These are phyloP conservation scores for Scelioninae gen. 1 DNA, from an alignment of 2,888 invertebrate species.

Conservation along the genomic window DNA sequence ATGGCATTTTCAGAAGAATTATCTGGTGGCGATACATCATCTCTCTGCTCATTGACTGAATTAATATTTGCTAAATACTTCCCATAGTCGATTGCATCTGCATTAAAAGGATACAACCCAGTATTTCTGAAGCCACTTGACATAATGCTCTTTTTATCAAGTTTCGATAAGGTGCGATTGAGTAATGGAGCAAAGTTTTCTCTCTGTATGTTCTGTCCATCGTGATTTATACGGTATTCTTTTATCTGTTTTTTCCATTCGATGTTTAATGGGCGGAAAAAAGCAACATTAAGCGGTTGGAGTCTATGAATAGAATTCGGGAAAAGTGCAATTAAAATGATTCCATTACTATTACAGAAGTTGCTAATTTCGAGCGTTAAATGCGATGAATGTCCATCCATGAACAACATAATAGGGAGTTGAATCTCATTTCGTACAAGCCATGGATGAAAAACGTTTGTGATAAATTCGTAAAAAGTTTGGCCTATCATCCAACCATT, in stretches of 20 bases:
- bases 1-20: too few relatives aligned
- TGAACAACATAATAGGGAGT: constrained; percentile 80
- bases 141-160: constrained; percentile 41
- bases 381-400: constrained; percentile 83
- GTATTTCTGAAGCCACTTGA: constrained; percentile 54
- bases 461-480: constrained; percentile 82
- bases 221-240: constrained; percentile 58
- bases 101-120: constrained; percentile 61
- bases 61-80: constrained; percentile 12
- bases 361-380: constrained; percentile 79
- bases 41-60: too few relatives aligned
- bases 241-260: constrained; percentile 74
- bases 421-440: constrained; percentile 76
- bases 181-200: constrained; percentile 42
- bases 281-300: constrained; percentile 81
- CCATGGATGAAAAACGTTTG: constrained; percentile 81
- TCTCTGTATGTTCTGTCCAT: constrained; percentile 45
- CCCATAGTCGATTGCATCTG: constrained; percentile 53
- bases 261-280: constrained; percentile 79
- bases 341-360: constrained; percentile 80
- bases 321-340: constrained; percentile 78
- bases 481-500: constrained; percentile 83
- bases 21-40: too few relatives aligned
- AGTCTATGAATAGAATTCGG: constrained; percentile 82
- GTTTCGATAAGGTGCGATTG: constrained; percentile 17